Conservation (phyloP, 1,140 invertebrate species). For the Calycopis cecrops region DNA sequence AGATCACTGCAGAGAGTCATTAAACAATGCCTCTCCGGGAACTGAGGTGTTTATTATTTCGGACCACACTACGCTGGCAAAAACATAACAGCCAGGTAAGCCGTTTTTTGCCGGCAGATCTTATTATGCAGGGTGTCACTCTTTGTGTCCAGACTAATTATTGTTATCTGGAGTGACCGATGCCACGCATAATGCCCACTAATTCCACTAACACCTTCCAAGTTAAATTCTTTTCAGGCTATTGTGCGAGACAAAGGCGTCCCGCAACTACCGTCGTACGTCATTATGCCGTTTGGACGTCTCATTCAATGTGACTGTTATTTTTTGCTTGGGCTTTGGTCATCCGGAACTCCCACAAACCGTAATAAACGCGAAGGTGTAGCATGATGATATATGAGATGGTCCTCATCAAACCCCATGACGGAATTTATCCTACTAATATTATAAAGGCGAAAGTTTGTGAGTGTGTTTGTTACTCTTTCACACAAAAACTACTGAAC, state of each 20-base stretch:
- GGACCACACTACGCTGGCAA: conserved; percentile 52
- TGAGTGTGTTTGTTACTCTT: too few species aligned
- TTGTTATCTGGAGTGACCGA: conserved; percentile 69
- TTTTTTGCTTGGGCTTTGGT: conserved; percentile 14
- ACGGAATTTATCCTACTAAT: too few species aligned
- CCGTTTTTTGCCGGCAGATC: conserved; percentile 53
- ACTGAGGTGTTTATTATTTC: conserved; percentile 73
- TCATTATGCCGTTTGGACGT: conserved; percentile 58
- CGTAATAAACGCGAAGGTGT: too few species aligned
- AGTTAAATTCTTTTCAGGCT: conserved; percentile 54
- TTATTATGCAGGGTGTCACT: conserved; percentile 74
- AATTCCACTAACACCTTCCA: conserved; percentile 69
- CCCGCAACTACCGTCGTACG: conserved; percentile 63
- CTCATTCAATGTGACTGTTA: conserved; percentile 48
- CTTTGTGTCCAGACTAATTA: conserved; percentile 72
- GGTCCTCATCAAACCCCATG: too few species aligned
- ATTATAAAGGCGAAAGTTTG: too few species aligned
- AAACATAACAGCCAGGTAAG: conserved; percentile 63
- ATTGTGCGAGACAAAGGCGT: conserved; percentile 63
- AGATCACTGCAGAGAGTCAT: conserved; percentile 72
- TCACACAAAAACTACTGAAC: too few species aligned
- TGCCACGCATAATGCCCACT: conserved; percentile 68
- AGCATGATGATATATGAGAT: too few species aligned
- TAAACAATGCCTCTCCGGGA: conserved; percentile 69
- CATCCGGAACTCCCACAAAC: too few species aligned